phyloP scores from a whole-genome alignment of 1,140 invertebrate species.

The Capitella teleta region DNA sequence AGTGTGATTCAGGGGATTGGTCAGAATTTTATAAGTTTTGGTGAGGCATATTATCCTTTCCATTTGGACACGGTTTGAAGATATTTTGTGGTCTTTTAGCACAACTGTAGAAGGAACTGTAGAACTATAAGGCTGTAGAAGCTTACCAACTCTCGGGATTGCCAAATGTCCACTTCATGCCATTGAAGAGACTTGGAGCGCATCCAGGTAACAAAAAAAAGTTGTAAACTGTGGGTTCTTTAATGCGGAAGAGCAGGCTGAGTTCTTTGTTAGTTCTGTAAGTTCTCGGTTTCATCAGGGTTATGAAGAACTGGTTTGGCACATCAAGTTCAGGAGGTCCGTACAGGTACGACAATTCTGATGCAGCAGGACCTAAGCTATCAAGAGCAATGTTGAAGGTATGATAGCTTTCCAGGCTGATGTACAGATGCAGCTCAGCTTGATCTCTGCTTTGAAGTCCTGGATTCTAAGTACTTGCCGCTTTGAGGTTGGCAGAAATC shows the following conservation, averaged over 20 bases:
- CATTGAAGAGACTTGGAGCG: constrained; percentile 1
- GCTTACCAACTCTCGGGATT: background rate
- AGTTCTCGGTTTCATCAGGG: background rate
- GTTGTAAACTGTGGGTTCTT: background rate
- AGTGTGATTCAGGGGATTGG: constrained; percentile 2
- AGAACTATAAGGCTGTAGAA: too few species aligned
- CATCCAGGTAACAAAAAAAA: constrained; percentile 4
- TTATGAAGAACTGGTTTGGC: background rate
- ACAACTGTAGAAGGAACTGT: too few species aligned
- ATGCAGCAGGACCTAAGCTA: background rate
- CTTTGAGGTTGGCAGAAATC: too few species aligned
- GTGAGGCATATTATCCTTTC: constrained; percentile 15
- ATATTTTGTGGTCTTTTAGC: constrained; percentile 11
- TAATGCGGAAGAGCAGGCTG: background rate
- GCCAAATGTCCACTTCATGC: background rate
- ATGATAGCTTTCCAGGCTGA: too few species aligned
- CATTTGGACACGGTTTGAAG: constrained; percentile 15
- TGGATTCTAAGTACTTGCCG: too few species aligned
- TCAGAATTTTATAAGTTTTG: constrained; percentile 14
- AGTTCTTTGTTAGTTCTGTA: constrained; percentile 2
- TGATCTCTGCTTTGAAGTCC: too few species aligned
- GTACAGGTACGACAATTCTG: background rate
- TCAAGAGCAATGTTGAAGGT: too few species aligned
- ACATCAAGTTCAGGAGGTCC: background rate
- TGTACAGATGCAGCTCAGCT: too few species aligned